These are phyloP conservation scores for Glareola pratincola DNA, from an alignment of 2,113 vertebrate genomes.

Conservation along the genomic window DNA sequence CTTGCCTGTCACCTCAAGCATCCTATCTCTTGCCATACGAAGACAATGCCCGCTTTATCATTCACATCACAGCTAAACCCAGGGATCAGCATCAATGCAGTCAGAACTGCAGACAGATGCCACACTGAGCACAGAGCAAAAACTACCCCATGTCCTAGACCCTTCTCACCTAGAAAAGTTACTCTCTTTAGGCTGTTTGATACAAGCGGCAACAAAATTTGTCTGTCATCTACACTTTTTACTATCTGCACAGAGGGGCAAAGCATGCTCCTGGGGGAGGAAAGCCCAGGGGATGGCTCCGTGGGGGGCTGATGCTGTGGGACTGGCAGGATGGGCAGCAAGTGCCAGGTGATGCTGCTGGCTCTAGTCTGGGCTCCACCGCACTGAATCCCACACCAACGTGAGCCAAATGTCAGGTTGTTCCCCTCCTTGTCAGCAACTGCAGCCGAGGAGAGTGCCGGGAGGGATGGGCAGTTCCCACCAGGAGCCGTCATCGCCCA, in stretches of 20 bases:
- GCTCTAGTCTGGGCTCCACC: background rate
- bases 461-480: background rate
- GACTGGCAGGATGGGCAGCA: fast-evolving
- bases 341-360: background rate
- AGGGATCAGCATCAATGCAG: background rate
- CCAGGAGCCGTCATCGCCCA: background rate
- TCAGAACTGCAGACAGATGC: background rate
- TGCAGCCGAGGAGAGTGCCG: fast-evolving
- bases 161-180: background rate
- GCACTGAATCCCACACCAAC: fast-evolving
- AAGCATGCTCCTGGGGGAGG: background rate
- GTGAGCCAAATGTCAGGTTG: background rate
- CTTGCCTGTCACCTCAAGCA: background rate
- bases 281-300: background rate
- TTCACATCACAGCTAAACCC: background rate
- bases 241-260: background rate
- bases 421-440: background rate
- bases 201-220: background rate
- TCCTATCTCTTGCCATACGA: background rate
- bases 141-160: background rate
- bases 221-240: background rate
- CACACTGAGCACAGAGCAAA: background rate
- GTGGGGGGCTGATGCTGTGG: background rate
- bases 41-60: background rate
- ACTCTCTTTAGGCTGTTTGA: background rate